phyloP scores from a whole-genome alignment of 2,797 vertebrate species.

The Scolopax bukidnonensis region DNA sequence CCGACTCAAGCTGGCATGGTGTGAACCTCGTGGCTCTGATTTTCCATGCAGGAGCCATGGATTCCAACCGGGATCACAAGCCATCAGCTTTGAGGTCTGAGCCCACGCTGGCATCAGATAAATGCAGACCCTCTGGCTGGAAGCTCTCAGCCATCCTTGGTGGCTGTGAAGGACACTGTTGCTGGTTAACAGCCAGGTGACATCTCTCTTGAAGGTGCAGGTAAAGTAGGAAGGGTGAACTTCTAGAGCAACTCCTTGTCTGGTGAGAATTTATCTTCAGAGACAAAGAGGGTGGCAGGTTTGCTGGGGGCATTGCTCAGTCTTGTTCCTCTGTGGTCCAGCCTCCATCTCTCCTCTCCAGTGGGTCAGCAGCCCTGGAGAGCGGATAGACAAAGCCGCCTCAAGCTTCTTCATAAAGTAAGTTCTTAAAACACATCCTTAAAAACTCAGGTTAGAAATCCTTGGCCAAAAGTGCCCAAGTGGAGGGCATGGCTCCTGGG shows the following conservation, averaged over 20 bases:
- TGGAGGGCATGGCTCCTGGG: background rate
- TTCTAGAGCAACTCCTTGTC: background rate
- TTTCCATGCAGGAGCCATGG: background rate
- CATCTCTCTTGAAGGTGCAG: background rate
- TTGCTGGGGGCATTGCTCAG: accelerated
- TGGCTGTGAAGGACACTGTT: background rate
- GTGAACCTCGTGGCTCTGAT: background rate
- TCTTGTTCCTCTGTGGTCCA: accelerated
- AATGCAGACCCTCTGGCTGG: background rate
- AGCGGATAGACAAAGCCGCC: background rate
- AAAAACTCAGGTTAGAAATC: background rate
- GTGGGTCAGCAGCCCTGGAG: background rate
- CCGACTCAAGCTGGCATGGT: background rate
- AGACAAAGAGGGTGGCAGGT: background rate
- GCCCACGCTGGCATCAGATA: accelerated
- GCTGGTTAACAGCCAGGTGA: background rate
- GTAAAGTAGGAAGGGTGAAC: background rate
- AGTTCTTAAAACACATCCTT: background rate
- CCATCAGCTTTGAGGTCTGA: background rate
- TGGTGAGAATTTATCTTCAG: background rate
- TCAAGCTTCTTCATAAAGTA: background rate
- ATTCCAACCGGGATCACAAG: accelerated
- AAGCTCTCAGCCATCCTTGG: background rate
- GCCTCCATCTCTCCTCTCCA: background rate
- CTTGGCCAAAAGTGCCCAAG: background rate